Percentiles rank a stretch among this genome's conserved stretches.
phyloP scores from a whole-genome alignment of 2,888 invertebrate genomes.

The Eristalis arbustorum region DNA sequence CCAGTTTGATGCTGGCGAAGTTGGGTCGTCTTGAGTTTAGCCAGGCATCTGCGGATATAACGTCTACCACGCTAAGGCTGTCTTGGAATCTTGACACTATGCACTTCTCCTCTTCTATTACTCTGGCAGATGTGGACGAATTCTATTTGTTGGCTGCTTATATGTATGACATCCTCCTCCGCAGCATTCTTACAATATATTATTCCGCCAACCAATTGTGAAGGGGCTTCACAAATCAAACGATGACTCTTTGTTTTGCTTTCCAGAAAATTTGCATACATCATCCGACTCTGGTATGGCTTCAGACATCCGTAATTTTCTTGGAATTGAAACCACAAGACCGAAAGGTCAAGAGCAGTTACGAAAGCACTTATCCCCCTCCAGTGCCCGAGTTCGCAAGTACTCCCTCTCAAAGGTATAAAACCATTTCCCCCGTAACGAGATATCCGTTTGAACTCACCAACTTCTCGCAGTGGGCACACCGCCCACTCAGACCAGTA shows the following conservation, averaged over 20 bases:
- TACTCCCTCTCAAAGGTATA: background rate
- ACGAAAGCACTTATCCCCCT: background rate
- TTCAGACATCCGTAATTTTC: background rate
- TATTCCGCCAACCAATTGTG: too few relatives aligned
- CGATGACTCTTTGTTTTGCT: background rate
- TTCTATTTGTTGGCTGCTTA: too few relatives aligned
- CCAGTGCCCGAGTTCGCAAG: background rate
- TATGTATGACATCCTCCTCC: too few relatives aligned
- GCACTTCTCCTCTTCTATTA: too few relatives aligned
- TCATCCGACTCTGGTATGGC: background rate
- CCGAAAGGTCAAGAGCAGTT: background rate
- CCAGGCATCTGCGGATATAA: too few relatives aligned
- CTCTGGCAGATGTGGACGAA: too few relatives aligned
- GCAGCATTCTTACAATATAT: too few relatives aligned
- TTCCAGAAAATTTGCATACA: background rate
- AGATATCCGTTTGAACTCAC: background rate
- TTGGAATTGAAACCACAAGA: background rate
- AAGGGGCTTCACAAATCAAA: too few relatives aligned
- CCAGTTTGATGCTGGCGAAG: too few relatives aligned
- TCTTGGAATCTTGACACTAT: background rate
- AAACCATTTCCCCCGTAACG: background rate
- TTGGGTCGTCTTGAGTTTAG: too few relatives aligned
- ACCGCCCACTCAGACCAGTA: conserved; percentile 6
- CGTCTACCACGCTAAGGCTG: too few relatives aligned
- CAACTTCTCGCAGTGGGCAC: background rate